These are phyloP conservation scores for Pseudanteris insignis DNA, from an alignment of 2,888 invertebrate genomes.

Conservation along the genomic window DNA sequence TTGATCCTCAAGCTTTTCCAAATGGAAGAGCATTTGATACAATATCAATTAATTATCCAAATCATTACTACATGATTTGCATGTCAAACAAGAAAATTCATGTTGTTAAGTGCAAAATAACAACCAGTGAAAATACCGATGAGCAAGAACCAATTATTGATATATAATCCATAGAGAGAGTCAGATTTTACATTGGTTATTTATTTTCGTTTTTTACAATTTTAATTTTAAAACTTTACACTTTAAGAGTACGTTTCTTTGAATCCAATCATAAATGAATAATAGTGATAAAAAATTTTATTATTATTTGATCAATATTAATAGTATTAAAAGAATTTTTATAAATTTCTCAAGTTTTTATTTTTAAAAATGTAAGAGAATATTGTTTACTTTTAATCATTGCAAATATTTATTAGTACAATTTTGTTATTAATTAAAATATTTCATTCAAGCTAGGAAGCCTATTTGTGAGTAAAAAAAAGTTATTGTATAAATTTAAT, in stretches of 20 bases:
- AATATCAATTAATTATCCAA: constrained; percentile 83
- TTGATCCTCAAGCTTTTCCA: constrained; percentile 77
- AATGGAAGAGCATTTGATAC: constrained; percentile 81
- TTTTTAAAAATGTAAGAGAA: too few species aligned
- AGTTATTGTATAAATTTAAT: too few species aligned
- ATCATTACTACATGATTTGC: constrained; percentile 86
- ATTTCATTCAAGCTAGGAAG: too few species aligned
- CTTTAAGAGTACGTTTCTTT: constrained; percentile 30
- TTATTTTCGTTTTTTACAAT: constrained; percentile 32
- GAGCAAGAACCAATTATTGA: constrained; percentile 50
- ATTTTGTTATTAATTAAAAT: too few species aligned
- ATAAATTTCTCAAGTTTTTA: too few species aligned
- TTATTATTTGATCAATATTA: too few species aligned
- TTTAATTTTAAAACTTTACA: constrained; percentile 33
- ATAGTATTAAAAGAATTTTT: too few species aligned
- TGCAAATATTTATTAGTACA: too few species aligned
- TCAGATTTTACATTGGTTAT: constrained; percentile 31
- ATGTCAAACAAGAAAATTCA: constrained; percentile 89
- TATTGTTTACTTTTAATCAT: too few species aligned
- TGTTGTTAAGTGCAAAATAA: constrained; percentile 74
- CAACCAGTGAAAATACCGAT: constrained; percentile 29
- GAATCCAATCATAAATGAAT: constrained; percentile 14
- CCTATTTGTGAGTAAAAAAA: too few species aligned
- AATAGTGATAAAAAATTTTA: too few species aligned
- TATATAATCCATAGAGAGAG: constrained; percentile 42